Evolutionary conservation across 2,797 vertebrate species (phyloP).

Genomic region (Cynodonichthys magdalenae): DNA sequence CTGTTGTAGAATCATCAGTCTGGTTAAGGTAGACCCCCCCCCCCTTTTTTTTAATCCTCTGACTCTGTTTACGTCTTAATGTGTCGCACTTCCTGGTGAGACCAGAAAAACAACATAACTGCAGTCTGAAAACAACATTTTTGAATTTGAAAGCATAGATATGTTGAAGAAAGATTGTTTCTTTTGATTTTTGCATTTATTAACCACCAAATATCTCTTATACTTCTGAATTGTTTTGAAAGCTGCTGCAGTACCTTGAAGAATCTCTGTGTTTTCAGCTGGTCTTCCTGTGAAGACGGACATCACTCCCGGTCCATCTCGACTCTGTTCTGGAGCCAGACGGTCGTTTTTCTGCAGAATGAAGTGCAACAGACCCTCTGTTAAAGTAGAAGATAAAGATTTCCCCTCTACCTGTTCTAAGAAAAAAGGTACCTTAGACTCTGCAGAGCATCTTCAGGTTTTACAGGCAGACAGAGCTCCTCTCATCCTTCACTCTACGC

Average conservation of each 20-base stretch:
- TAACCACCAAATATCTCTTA: too few species aligned
- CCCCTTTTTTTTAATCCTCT: background rate
- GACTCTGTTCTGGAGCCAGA: constrained; percentile 94
- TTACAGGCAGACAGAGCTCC: background rate
- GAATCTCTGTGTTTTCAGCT: constrained; percentile 74
- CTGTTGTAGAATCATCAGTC: background rate
- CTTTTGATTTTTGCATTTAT: background rate
- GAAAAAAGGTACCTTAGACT: constrained; percentile 90
- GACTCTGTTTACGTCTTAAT: background rate
- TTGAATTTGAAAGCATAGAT: background rate
- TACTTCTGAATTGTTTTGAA: background rate
- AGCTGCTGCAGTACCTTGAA: background rate
- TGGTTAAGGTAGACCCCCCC: background rate
- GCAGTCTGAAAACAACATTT: background rate
- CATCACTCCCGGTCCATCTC: constrained; percentile 93
- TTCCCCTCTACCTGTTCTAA: constrained; percentile 98
- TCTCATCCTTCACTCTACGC: background rate
- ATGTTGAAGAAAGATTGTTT: too few species aligned
- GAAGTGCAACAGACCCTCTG: constrained; percentile 97
- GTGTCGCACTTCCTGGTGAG: background rate
- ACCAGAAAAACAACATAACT: background rate
- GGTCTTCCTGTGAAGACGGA: constrained; percentile 98
- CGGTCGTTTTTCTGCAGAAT: constrained; percentile 99
- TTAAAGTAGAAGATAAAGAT: constrained; percentile 98
- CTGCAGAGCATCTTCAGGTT: background rate